Conservation (phyloP, 1,140 invertebrate species). For the Pollicipes pollicipes region DNA sequence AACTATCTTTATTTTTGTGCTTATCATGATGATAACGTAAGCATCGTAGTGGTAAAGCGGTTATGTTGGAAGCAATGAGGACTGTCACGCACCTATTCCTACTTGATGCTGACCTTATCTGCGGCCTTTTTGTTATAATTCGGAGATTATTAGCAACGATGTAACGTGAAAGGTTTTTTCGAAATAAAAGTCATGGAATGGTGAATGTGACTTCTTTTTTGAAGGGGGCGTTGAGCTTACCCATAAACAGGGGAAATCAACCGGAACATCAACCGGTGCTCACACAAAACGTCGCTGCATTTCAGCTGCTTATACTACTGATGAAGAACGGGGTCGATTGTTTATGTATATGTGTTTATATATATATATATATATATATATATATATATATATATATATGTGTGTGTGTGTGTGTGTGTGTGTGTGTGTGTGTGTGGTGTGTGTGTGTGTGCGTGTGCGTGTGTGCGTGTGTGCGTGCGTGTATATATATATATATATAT, state of each 20-base stretch:
- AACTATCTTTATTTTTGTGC: neutral
- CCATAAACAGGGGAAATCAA: too few species aligned
- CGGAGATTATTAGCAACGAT: too few species aligned
- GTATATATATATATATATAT: neutral
- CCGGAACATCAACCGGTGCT: too few species aligned
- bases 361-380: neutral
- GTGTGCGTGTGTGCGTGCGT: neutral
- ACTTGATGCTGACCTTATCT: too few species aligned
- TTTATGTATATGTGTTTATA: conserved; percentile 1
- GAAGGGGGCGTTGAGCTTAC: neutral
- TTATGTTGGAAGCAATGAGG: too few species aligned
- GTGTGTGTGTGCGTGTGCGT: neutral
- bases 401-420: conserved; percentile 2
- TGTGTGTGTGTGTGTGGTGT: neutral
- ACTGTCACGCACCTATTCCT: too few species aligned
- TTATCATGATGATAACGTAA: too few species aligned
- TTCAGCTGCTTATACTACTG: neutral
- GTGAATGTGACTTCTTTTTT: neutral
- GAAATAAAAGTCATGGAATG: too few species aligned
- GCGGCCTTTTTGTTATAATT: too few species aligned
- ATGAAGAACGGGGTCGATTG: neutral
- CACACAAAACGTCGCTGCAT: neutral
- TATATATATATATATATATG: conserved; percentile 2
- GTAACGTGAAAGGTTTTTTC: too few species aligned
- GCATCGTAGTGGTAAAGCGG: too few species aligned